Conservation (phyloP, 2,888 invertebrate species). For the Melinaea menophilus region DNA sequence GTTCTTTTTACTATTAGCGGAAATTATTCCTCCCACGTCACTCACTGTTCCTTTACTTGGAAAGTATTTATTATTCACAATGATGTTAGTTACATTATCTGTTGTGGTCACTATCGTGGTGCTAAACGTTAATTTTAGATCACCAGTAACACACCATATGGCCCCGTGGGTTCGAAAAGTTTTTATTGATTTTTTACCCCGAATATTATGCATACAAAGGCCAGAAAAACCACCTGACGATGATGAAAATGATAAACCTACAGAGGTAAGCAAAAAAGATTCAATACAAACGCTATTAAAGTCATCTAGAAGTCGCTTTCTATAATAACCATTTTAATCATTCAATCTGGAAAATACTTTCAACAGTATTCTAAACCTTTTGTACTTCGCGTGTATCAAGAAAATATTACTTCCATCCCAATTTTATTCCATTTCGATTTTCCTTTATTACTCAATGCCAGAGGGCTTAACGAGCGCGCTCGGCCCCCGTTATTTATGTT, state of each 20-base stretch:
- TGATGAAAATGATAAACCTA: conserved; percentile 73
- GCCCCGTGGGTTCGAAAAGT: conserved; percentile 93
- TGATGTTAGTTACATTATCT: conserved; percentile 95
- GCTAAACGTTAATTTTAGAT: conserved; percentile 94
- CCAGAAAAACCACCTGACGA: conserved; percentile 88
- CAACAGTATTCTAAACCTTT: conserved; percentile 69
- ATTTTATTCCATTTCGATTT: conserved; percentile 78
- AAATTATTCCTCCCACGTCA: conserved; percentile 96
- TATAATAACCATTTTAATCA: conserved; percentile 73
- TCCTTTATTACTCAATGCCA: conserved; percentile 77
- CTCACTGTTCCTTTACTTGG: conserved; percentile 94
- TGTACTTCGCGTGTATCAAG: conserved; percentile 66
- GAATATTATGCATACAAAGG: conserved; percentile 91
- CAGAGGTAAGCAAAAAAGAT: conserved; percentile 66
- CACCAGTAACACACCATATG: conserved; percentile 95
- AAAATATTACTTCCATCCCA: conserved; percentile 74
- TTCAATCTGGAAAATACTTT: conserved; percentile 58
- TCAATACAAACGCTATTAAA: conserved; percentile 63
- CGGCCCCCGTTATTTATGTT: conserved; percentile 75
- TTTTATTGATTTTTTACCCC: conserved; percentile 91
- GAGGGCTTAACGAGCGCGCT: conserved; percentile 75
- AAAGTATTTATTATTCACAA: conserved; percentile 95
- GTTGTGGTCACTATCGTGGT: conserved; percentile 96
- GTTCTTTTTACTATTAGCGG: conserved; percentile 94
- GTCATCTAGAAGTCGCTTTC: conserved; percentile 46